Evolutionary conservation across 2,888 invertebrate species (phyloP).

Genomic region (Dorcus hopei): DNA sequence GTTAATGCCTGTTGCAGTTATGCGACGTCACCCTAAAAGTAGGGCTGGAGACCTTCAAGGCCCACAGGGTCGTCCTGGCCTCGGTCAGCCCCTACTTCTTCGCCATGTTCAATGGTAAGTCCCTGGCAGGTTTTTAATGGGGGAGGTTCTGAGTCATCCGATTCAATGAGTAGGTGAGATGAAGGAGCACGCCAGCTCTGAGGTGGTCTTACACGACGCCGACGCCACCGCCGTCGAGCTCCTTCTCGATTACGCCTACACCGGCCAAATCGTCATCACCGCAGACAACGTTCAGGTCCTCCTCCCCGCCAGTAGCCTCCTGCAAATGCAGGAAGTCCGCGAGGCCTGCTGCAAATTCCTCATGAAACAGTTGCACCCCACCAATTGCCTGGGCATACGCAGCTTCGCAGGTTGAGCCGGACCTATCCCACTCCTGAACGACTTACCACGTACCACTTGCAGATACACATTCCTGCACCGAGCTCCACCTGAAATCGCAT

Average conservation of each 20-base stretch:
- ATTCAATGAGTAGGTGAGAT: conserved; percentile 50
- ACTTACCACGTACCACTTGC: conserved; percentile 25
- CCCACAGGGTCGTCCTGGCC: conserved; percentile 71
- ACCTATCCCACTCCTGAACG: no score
- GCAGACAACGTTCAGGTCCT: conserved; percentile 49
- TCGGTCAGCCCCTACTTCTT: conserved; percentile 75
- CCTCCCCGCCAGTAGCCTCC: conserved; percentile 69
- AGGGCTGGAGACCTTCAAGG: conserved; percentile 63
- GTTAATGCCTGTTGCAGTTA: conserved; percentile 48
- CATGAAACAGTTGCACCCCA: conserved; percentile 70
- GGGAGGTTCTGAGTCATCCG: neutral
- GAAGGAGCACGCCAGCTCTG: conserved; percentile 58
- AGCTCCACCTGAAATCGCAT: conserved; percentile 65
- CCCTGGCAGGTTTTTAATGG: no score
- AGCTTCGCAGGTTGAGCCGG: conserved; percentile 60
- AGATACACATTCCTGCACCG: conserved; percentile 69
- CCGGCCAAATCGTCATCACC: conserved; percentile 64
- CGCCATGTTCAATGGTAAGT: conserved; percentile 68
- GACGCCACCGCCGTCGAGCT: conserved; percentile 64
- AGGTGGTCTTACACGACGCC: conserved; percentile 55
- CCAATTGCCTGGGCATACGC: conserved; percentile 72
- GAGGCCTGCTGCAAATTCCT: conserved; percentile 75
- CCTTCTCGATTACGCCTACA: conserved; percentile 73
- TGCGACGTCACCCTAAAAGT: conserved; percentile 68
- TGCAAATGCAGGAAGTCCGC: conserved; percentile 66